Percentiles rank a stretch among this genome's conserved stretches.
Evolutionary conservation across 1,140 invertebrate species (phyloP).

Genomic region (Nasonia giraulti): DNA sequence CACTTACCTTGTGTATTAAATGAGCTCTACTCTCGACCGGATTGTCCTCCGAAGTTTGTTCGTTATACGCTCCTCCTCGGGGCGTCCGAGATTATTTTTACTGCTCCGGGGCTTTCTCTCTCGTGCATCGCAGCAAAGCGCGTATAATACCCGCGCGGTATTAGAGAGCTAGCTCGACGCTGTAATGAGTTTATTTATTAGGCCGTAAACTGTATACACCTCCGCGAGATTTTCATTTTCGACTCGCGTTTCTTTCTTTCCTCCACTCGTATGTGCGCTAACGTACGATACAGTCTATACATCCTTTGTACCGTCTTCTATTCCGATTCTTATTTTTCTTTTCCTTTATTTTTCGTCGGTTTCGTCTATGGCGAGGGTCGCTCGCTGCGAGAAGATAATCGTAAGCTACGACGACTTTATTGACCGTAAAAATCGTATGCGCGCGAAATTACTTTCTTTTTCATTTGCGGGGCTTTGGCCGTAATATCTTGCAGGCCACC

Average conservation of each 20-base stretch:
- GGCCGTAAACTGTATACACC: background rate
- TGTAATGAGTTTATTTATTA: constrained; percentile 45
- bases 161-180: background rate
- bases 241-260: background rate
- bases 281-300: background rate
- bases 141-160: background rate
- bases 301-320: background rate
- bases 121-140: background rate
- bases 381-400: constrained; percentile 1
- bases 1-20: background rate
- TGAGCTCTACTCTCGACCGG: background rate
- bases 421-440: constrained; percentile 30
- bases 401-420: constrained; percentile 16
- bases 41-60: background rate
- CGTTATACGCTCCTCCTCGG: background rate
- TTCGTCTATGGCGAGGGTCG: background rate
- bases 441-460: constrained; percentile 22
- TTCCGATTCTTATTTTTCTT: background rate
- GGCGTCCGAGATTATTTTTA: constrained; percentile 46
- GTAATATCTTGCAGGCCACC: background rate
- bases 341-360: background rate
- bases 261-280: background rate
- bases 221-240: constrained; percentile 12
- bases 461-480: background rate
- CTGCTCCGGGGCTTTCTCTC: background rate